Evolutionary conservation across 2,888 invertebrate genomes (phyloP).

Genomic region (Parnassius glacialis): DNA sequence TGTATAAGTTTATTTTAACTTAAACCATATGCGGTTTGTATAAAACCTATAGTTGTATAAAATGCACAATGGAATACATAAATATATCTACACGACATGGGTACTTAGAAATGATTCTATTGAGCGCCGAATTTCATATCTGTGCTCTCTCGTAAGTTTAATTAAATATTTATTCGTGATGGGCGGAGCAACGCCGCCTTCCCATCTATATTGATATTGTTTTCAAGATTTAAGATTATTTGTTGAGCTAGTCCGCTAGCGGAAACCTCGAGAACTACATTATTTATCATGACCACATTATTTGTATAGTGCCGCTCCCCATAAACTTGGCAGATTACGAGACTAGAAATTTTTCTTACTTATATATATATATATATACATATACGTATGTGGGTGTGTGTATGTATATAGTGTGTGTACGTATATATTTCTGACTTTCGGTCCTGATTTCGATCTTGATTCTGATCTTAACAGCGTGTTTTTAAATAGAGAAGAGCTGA

Average conservation of each 20-base stretch:
- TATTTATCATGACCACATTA: too few species aligned
- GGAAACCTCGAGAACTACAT: conserved; percentile 18
- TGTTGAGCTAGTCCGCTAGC: conserved; percentile 43
- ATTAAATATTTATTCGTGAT: conserved; percentile 78
- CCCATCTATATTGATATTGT: conserved; percentile 72
- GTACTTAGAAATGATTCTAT: conserved; percentile 32
- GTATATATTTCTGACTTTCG: too few species aligned
- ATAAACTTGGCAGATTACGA: too few species aligned
- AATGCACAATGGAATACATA: conserved; percentile 7
- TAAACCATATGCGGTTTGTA: background rate
- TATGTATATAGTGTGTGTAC: too few species aligned
- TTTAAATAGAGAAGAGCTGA: too few species aligned
- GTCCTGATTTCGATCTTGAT: too few species aligned
- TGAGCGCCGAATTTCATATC: conserved; percentile 43
- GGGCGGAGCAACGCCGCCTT: conserved; percentile 67
- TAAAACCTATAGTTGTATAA: conserved; percentile 8
- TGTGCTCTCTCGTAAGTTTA: conserved; percentile 70
- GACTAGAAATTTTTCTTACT: too few species aligned
- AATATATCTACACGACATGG: conserved; percentile 23
- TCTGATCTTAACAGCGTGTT: too few species aligned
- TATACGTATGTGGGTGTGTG: too few species aligned
- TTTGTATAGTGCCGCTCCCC: too few species aligned
- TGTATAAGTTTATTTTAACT: background rate
- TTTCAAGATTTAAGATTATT: conserved; percentile 68
- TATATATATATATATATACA: too few species aligned